phyloP scores from a whole-genome alignment of 1,140 invertebrate species.

The Sweltsa coloradensis region DNA sequence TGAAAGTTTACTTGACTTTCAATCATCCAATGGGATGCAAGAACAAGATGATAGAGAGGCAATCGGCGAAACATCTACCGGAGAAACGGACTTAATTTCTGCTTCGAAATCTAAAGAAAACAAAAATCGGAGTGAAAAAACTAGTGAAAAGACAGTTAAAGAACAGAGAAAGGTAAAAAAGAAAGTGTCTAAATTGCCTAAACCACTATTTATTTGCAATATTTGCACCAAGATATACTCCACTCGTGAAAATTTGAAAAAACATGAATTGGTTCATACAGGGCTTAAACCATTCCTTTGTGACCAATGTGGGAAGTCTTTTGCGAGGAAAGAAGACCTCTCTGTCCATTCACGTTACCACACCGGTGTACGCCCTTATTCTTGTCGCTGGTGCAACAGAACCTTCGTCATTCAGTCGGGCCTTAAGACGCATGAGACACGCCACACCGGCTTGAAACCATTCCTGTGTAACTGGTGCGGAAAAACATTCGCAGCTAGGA shows the following conservation, averaged over 20 bases:
- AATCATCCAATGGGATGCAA: too few species aligned
- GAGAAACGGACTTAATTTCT: too few species aligned
- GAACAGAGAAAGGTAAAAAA: too few species aligned
- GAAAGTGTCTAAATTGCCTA: too few species aligned
- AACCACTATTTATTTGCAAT: slow-evolving; percentile 2
- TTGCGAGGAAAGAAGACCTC: slow-evolving; percentile 20
- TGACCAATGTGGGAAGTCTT: slow-evolving; percentile 22
- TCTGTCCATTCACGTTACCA: slow-evolving; percentile 22
- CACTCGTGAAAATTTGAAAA: slow-evolving; percentile 4
- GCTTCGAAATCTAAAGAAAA: too few species aligned
- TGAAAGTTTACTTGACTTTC: too few species aligned
- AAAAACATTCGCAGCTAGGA: slow-evolving; percentile 22
- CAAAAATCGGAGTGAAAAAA: too few species aligned
- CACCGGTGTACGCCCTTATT: slow-evolving; percentile 20
- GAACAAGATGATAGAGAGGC: too few species aligned
- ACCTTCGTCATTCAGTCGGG: slow-evolving; percentile 13
- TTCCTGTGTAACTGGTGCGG: slow-evolving; percentile 19
- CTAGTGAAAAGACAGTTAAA: too few species aligned
- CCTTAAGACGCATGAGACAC: slow-evolving; percentile 14
- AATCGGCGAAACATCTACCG: too few species aligned
- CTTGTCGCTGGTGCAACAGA: slow-evolving; percentile 14
- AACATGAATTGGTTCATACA: slow-evolving; percentile 15
- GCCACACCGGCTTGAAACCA: slow-evolving; percentile 17
- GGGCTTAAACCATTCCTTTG: slow-evolving; percentile 25
- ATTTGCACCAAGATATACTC: background rate